Evolutionary conservation across 2,113 vertebrate species (phyloP).

Genomic region (Rynchops niger): DNA sequence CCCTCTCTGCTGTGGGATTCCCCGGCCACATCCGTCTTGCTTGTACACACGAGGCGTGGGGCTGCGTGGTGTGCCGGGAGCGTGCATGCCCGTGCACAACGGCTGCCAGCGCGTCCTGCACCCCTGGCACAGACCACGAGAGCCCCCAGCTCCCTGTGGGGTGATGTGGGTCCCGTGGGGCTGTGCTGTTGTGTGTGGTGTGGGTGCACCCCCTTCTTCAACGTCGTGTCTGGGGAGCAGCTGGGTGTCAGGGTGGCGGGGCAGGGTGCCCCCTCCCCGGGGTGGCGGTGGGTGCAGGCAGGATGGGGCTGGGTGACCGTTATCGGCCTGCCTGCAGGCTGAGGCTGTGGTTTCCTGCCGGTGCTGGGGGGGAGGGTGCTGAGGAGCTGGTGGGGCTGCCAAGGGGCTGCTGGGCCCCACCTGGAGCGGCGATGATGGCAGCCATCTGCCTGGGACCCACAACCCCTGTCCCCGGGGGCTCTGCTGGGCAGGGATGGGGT

Average conservation of each 20-base stretch:
- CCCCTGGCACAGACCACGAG: accelerated
- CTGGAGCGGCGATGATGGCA: not conserved
- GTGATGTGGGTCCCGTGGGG: accelerated
- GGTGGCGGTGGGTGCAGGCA: not conserved
- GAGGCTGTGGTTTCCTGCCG: slow-evolving; percentile 41
- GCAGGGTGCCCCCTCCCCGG: not conserved
- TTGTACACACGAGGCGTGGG: accelerated
- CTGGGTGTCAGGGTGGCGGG: not conserved
- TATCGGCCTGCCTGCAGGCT: slow-evolving; percentile 47
- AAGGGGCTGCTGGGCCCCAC: not conserved
- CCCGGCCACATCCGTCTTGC: not conserved
- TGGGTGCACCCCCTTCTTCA: not conserved
- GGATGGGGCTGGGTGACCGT: slow-evolving; percentile 51
- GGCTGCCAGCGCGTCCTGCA: accelerated
- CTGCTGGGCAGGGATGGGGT: not conserved
- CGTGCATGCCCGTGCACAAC: accelerated
- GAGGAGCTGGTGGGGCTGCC: not conserved
- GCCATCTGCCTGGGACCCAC: accelerated
- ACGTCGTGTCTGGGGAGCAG: not conserved
- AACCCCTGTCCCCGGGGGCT: not conserved
- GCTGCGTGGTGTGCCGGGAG: accelerated
- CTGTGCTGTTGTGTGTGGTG: accelerated
- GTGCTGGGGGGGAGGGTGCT: not conserved
- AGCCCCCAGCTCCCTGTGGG: not conserved
- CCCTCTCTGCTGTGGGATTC: not conserved